Percentiles rank a stretch among this genome's conserved stretches.
Evolutionary conservation across 2,888 invertebrate species (phyloP).

Genomic region (Drosophila colorata): DNA sequence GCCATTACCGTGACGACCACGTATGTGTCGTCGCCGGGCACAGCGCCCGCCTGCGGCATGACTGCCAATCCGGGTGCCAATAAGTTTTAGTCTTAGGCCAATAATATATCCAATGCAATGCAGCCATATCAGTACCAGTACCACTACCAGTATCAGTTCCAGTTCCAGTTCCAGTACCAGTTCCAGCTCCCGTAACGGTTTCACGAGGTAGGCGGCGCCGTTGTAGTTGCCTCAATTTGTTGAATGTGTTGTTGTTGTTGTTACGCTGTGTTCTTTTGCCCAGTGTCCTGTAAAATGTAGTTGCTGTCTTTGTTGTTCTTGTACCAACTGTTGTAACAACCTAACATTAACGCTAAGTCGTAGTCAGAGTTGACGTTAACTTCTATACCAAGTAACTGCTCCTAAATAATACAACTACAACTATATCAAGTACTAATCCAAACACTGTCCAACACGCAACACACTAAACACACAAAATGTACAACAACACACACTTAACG

Average conservation of each 20-base stretch:
- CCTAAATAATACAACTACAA: slow-evolving; percentile 12
- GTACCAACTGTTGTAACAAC: slow-evolving; percentile 41
- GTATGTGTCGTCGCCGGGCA: slow-evolving; percentile 71
- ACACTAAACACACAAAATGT: slow-evolving; percentile 11
- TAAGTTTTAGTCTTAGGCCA: slow-evolving; percentile 79
- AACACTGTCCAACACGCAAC: slow-evolving; percentile 19
- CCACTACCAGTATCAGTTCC: slow-evolving; percentile 5
- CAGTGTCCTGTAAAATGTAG: slow-evolving; percentile 54
- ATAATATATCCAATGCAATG: slow-evolving; percentile 28
- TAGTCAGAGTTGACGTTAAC: slow-evolving; percentile 58
- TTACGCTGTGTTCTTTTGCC: slow-evolving; percentile 35
- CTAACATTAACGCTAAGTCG: slow-evolving; percentile 42
- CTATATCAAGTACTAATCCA: slow-evolving; percentile 23
- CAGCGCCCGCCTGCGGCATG: slow-evolving; percentile 76
- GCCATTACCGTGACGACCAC: slow-evolving; percentile 63
- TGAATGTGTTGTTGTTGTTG: slow-evolving; percentile 36
- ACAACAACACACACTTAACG: slow-evolving; percentile 8
- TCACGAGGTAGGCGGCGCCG: slow-evolving; percentile 41
- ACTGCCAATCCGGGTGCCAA: slow-evolving; percentile 68
- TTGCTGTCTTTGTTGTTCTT: slow-evolving; percentile 57
- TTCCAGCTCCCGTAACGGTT: slow-evolving; percentile 14
- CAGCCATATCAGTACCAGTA: slow-evolving; percentile 42
- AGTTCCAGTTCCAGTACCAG: slow-evolving; percentile 16
- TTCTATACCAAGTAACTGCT: slow-evolving; percentile 19
- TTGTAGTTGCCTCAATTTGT: slow-evolving; percentile 38